phyloP scores from a whole-genome alignment of 2,888 invertebrate species.

The Polylopha cassiicola region DNA sequence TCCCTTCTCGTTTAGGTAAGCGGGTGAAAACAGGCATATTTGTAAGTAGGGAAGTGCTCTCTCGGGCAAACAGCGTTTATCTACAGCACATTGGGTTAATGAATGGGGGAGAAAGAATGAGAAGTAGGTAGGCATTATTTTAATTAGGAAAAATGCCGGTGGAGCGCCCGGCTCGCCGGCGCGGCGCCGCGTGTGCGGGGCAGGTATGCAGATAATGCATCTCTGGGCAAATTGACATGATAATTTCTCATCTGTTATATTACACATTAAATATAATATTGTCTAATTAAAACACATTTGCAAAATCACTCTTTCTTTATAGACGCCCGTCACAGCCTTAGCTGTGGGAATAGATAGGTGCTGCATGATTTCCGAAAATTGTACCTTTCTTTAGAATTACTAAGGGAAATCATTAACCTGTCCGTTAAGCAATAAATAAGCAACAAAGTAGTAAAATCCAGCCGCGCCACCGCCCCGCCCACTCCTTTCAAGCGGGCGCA shows the following conservation, averaged over 20 bases:
- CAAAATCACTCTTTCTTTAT: too few species aligned
- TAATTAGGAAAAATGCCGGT: conserved; percentile 70
- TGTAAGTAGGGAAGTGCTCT: conserved; percentile 55
- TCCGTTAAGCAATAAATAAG: conserved; percentile 72
- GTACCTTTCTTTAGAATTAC: conserved; percentile 6
- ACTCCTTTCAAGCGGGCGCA: conserved; percentile 46
- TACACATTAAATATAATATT: too few species aligned
- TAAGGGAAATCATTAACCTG: conserved; percentile 52
- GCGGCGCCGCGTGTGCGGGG: conserved; percentile 16
- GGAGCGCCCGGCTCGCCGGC: conserved; percentile 36
- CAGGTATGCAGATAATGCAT: conserved; percentile 8
- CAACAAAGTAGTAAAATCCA: conserved; percentile 55
- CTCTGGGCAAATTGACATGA: conserved; percentile 9
- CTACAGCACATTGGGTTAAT: conserved; percentile 71
- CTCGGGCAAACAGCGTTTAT: conserved; percentile 66
- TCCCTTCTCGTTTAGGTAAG: conserved; percentile 54
- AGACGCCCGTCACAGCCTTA: too few species aligned
- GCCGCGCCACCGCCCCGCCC: conserved; percentile 56
- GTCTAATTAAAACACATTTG: too few species aligned
- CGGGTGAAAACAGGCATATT: conserved; percentile 59
- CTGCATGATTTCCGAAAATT: conserved; percentile 11
- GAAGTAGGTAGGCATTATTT: conserved; percentile 67
- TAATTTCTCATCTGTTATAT: too few species aligned
- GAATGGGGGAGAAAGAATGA: conserved; percentile 66
- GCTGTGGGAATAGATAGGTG: too few species aligned